Base-by-base conservation (phyloP, 2,888 invertebrate species). In the Ennomos quercinarius region DNA sequence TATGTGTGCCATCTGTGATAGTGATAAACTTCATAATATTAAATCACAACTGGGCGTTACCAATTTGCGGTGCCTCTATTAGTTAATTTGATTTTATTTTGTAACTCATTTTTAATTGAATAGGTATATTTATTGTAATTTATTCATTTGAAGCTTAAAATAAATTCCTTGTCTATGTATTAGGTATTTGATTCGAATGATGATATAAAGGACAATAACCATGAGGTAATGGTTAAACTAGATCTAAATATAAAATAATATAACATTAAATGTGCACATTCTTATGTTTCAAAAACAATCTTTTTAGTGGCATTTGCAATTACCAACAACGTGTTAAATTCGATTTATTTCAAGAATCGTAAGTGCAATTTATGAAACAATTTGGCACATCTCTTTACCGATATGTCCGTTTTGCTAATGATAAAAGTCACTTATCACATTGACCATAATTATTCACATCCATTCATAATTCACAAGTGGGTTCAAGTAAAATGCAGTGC, bases 91-190 rank as follows among this genome's bases (percentile, higher is more conserved):
- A 41, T 60, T 49, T 50, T 59, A 54, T 60, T 59, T 43, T 43
- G 60, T 55, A 38, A 39, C 50, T 43, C 41, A 45, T 68, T 53
- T 66, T 66, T 51, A 62, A 64, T 63, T 57, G 57, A 66, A 66
- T 62, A 27, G 27, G 27, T 27, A 27, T 27, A 27, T 27, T 27
- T 27, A 27, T 27, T 27, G 5, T 27, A 27, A 27, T 27, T 27
- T 27, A 27, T 27, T 27, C 27, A 27, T 27, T 27, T 27, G 27
- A 27, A 27, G 27, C 27, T 27, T 27, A 27, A 27, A 27, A 27
- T 27, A 27, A 17, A 17, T 17, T 17, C 17, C 4, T 17, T 17
- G 61, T 52, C 58, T 62, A 41, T n/a, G 27, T 47, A 57, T 58
- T 53, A 44, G 39, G 43, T 40, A 17, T 37, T 57, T 27, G 27